Conservation (phyloP, 2,888 invertebrate species). For the Clivina fossor region DNA sequence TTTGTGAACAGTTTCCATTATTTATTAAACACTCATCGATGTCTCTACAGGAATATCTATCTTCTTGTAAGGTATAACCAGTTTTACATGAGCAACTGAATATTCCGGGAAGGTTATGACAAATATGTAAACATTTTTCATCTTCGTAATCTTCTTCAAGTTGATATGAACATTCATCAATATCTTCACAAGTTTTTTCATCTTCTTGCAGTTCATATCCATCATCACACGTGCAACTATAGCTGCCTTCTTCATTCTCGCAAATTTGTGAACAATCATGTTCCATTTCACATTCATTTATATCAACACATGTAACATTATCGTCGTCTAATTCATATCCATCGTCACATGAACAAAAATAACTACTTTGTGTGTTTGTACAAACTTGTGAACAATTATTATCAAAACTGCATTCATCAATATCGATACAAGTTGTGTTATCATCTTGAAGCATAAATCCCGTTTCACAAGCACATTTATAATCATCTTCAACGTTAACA, state of each 20-base stretch:
- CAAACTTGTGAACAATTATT: slow-evolving; percentile 55
- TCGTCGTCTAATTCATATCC: slow-evolving; percentile 48
- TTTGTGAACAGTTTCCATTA: slow-evolving; percentile 59
- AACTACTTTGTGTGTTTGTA: slow-evolving; percentile 53
- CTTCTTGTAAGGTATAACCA: slow-evolving; percentile 38
- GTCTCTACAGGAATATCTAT: slow-evolving; percentile 48
- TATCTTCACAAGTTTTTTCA: slow-evolving; percentile 51
- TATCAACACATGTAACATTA: slow-evolving; percentile 36
- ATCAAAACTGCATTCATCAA: slow-evolving; percentile 51
- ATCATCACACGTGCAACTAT: slow-evolving; percentile 54
- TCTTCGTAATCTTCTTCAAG: slow-evolving; percentile 47
- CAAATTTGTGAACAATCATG: slow-evolving; percentile 54
- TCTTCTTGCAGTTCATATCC: slow-evolving; percentile 50
- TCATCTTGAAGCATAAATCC: slow-evolving; percentile 57
- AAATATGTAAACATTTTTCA: slow-evolving; percentile 43
- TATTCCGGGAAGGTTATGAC: slow-evolving; percentile 43
- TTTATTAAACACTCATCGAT: slow-evolving; percentile 54
- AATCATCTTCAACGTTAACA: slow-evolving; percentile 56
- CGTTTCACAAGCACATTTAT: slow-evolving; percentile 61
- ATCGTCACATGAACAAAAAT: slow-evolving; percentile 49
- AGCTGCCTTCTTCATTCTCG: slow-evolving; percentile 44
- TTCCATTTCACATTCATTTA: slow-evolving; percentile 40
- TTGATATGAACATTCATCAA: slow-evolving; percentile 57
- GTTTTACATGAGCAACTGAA: slow-evolving; percentile 47
- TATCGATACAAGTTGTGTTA: slow-evolving; percentile 54